A percentile compares a stretch with the other conserved stretches of the same genome.
These are phyloP conservation scores for Origma solitaria DNA, from an alignment of 2,113 vertebrate species.

Conservation along the genomic window DNA sequence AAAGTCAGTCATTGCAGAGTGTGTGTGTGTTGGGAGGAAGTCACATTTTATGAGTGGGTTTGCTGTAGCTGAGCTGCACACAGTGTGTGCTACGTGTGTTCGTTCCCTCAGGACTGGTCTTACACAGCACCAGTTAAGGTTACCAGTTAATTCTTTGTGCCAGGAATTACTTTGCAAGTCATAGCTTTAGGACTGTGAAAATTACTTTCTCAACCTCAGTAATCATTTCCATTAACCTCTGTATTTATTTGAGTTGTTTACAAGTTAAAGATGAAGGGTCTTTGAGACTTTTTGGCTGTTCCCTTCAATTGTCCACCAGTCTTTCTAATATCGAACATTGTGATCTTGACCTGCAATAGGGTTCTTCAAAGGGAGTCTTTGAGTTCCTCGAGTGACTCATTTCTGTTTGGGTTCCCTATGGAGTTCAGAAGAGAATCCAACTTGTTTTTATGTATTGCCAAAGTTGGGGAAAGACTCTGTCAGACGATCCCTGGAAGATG, in stretches of 20 bases:
- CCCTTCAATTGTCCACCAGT: background rate
- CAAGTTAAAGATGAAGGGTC: background rate
- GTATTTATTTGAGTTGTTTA: background rate
- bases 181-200: background rate
- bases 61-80: background rate
- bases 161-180: background rate
- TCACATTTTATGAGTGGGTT: background rate
- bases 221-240: background rate
- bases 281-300: background rate
- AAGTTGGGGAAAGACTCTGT: background rate
- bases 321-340: background rate
- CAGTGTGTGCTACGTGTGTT: rapidly evolving
- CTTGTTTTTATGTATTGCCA: background rate
- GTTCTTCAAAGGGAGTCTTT: background rate
- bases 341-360: background rate
- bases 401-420: background rate
- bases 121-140: background rate
- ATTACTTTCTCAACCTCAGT: background rate
- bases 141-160: background rate
- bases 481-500: background rate
- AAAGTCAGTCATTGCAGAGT: background rate
- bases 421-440: background rate
- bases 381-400: rapidly evolving
- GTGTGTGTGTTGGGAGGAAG: background rate
- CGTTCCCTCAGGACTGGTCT: background rate